Evolutionary conservation across 2,888 invertebrate genomes (phyloP).

Genomic region (Petrolisthes manimaculis): DNA sequence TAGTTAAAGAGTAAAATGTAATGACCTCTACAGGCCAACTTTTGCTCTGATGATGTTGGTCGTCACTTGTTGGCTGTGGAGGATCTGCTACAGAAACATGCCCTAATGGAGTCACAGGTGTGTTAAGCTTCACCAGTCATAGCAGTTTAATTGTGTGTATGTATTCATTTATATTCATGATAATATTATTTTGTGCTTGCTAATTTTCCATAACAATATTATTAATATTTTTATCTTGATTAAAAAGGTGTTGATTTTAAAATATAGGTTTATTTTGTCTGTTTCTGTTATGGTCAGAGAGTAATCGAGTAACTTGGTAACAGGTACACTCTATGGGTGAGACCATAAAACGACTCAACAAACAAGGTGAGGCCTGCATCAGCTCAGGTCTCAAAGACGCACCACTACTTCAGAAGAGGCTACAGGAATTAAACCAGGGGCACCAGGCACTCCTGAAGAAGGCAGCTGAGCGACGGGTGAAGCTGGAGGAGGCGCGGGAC

Average conservation of each 20-base stretch:
- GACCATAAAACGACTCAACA: constrained; percentile 82
- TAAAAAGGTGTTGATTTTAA: no score
- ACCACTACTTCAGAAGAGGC: constrained; percentile 78
- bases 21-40: constrained; percentile 73
- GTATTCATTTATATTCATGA: no score
- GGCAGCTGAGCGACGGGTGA: constrained; percentile 82
- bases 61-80: constrained; percentile 95
- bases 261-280: no score
- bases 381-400: constrained; percentile 73
- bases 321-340: constrained; percentile 91
- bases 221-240: no score
- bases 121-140: no score
- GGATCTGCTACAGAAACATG: constrained; percentile 93
- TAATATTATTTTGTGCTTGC: no score
- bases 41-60: constrained; percentile 84
- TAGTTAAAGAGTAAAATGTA: no score
- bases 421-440: constrained; percentile 79
- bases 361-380: constrained; percentile 75
- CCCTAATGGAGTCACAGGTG: constrained; percentile 86
- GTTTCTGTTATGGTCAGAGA: no score
- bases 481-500: constrained; percentile 91
- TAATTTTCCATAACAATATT: no score
- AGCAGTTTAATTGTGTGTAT: no score
- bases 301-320: constrained; percentile 74
- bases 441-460: constrained; percentile 76